A percentile compares a stretch with the other conserved stretches of the same genome.
phyloP scores from a whole-genome alignment of 2,113 vertebrate species.

The Cepphus grylle region DNA sequence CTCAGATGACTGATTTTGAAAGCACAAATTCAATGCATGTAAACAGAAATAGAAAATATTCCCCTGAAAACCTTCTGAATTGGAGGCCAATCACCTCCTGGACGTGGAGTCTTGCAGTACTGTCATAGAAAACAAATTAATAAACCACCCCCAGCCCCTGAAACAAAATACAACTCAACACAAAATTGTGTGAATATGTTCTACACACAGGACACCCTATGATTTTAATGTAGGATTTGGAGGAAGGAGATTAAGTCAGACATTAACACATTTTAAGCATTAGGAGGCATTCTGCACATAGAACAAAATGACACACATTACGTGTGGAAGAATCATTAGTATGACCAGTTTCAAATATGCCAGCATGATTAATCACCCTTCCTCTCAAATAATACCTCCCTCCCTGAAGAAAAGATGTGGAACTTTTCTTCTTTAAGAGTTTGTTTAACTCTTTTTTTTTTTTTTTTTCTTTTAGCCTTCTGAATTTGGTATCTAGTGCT shows the following conservation, averaged over 20 bases:
- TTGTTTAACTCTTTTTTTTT: not conserved
- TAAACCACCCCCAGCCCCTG: not conserved
- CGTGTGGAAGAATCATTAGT: not conserved
- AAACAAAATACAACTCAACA: not conserved
- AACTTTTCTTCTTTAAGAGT: not conserved
- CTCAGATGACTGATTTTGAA: not conserved
- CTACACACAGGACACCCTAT: not conserved
- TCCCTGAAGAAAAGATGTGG: not conserved
- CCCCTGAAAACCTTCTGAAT: not conserved
- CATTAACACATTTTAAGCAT: not conserved
- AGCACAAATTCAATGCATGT: not conserved
- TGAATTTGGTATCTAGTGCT: not conserved
- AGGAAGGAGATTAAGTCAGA: not conserved
- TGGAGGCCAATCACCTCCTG: not conserved
- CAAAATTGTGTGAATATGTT: not conserved
- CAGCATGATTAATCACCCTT: not conserved
- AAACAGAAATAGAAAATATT: constrained; percentile 22
- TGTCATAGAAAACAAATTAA: not conserved
- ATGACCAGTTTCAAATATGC: not conserved
- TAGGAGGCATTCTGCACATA: not conserved
- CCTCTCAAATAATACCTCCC: not conserved
- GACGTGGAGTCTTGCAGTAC: not conserved
- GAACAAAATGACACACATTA: not conserved
- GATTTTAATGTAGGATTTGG: not conserved
- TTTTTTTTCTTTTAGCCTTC: not conserved